Percentiles rank a stretch among this genome's conserved stretches.
phyloP scores from a whole-genome alignment of 2,113 vertebrate species.

The Anolis carolinensis region DNA sequence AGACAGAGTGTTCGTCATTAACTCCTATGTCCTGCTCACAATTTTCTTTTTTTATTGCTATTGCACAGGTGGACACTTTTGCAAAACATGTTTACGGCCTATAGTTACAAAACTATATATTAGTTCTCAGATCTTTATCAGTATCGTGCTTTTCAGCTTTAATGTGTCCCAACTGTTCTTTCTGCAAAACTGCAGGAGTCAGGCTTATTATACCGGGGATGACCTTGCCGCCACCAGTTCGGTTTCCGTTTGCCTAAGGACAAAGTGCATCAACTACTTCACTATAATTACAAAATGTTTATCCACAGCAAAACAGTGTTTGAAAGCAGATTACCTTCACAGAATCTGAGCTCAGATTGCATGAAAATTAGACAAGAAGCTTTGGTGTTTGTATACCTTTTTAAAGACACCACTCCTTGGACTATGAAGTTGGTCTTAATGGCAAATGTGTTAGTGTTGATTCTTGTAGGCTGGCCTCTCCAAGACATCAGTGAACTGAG shows the following conservation, averaged over 20 bases:
- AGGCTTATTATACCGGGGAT: neutral
- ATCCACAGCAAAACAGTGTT: slow-evolving; percentile 3
- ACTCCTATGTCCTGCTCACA: neutral
- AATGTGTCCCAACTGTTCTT: slow-evolving; percentile 12
- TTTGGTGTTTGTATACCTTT: neutral
- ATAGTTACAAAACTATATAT: slow-evolving; percentile 28
- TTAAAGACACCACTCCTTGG: neutral
- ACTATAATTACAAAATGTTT: slow-evolving; percentile 9
- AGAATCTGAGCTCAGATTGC: slow-evolving; percentile 7
- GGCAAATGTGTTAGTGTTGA: neutral
- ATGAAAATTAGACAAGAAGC: slow-evolving; percentile 34
- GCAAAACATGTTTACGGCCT: neutral
- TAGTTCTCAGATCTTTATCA: slow-evolving; percentile 17
- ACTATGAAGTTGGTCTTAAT: neutral
- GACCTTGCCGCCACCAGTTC: neutral
- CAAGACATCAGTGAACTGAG: neutral
- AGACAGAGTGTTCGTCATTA: neutral
- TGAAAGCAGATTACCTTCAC: slow-evolving; percentile 1
- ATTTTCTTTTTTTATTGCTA: neutral
- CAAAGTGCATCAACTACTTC: slow-evolving; percentile 53
- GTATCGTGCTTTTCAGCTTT: neutral
- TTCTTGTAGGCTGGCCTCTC: neutral
- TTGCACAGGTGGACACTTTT: neutral
- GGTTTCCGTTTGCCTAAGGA: slow-evolving; percentile 28
- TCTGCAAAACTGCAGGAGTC: fast-evolving